Percentiles rank a stretch among this genome's conserved stretches.
Evolutionary conservation across 2,888 invertebrate genomes (phyloP).

Genomic region (Epinotia demarniana): DNA sequence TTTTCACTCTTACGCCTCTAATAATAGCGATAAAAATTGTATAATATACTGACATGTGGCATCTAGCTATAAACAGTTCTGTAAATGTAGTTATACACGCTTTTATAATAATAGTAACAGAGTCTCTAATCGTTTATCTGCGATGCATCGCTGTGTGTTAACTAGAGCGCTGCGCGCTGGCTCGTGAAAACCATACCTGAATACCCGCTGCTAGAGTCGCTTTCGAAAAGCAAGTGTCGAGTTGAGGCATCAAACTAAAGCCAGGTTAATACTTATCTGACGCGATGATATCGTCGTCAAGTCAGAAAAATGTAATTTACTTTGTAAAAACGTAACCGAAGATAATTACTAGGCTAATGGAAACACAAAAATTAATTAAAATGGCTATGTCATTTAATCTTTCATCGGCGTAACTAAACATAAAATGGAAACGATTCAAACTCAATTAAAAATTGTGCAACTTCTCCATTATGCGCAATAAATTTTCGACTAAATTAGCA

Average conservation of each 20-base stretch:
- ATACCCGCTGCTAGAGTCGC: conserved; percentile 2
- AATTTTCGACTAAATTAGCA: neutral
- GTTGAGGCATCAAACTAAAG: too few relatives aligned
- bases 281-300: too few relatives aligned
- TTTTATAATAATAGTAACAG: neutral
- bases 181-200: conserved; percentile 21
- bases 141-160: neutral
- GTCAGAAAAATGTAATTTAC: neutral
- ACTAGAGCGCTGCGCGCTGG: conserved; percentile 8
- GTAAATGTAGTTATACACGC: neutral
- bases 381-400: neutral
- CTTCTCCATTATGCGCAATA: neutral
- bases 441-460: conserved; percentile 7
- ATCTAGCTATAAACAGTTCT: neutral
- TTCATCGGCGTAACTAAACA: conserved; percentile 3
- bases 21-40: neutral
- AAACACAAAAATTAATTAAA: neutral
- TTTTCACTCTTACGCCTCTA: neutral
- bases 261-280: too few relatives aligned
- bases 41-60: neutral
- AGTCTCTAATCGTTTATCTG: conserved; percentile 6
- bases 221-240: conserved; percentile 17
- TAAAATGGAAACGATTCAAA: conserved; percentile 3
- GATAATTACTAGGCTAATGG: conserved; percentile 1
- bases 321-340: neutral